phyloP scores from a whole-genome alignment of 2,797 vertebrate species.

The Sternarchorhynchus goeldii region DNA sequence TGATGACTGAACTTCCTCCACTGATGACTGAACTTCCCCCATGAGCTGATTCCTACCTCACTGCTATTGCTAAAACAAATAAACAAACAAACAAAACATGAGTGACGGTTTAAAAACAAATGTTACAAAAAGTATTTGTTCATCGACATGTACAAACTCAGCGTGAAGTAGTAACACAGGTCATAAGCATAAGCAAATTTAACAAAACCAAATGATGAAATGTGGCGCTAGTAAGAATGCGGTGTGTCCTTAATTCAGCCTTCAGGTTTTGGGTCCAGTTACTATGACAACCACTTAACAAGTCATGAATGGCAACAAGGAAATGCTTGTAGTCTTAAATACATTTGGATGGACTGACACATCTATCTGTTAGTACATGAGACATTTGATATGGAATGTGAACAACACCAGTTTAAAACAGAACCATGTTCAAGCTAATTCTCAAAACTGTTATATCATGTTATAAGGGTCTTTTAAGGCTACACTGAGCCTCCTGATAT shows the following conservation, averaged over 20 bases:
- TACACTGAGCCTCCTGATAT: conserved; percentile 31
- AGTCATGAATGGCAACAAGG: conserved; percentile 30
- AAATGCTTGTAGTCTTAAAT: conserved; percentile 17
- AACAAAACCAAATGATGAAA: background rate
- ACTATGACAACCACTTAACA: conserved; percentile 26
- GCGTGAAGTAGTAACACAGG: background rate
- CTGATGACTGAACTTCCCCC: no score
- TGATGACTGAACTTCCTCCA: no score
- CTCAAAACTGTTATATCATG: conserved; percentile 17
- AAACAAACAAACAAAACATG: background rate
- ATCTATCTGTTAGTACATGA: conserved; percentile 30
- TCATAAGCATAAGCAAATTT: background rate
- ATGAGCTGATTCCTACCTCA: conserved; percentile 16
- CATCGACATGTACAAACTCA: background rate
- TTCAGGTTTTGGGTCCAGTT: conserved; percentile 44
- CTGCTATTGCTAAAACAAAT: conserved; percentile 1
- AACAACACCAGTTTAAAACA: conserved; percentile 2
- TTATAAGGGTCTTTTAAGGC: conserved; percentile 28
- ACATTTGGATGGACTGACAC: conserved; percentile 5
- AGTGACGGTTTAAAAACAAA: background rate
- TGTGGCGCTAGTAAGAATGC: background rate
- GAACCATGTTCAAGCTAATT: conserved; percentile 2
- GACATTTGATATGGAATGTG: conserved; percentile 9
- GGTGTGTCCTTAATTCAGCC: background rate
- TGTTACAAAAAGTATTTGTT: background rate